phyloP scores from a whole-genome alignment of 2,888 invertebrate species.

The Andrena bicolor region DNA sequence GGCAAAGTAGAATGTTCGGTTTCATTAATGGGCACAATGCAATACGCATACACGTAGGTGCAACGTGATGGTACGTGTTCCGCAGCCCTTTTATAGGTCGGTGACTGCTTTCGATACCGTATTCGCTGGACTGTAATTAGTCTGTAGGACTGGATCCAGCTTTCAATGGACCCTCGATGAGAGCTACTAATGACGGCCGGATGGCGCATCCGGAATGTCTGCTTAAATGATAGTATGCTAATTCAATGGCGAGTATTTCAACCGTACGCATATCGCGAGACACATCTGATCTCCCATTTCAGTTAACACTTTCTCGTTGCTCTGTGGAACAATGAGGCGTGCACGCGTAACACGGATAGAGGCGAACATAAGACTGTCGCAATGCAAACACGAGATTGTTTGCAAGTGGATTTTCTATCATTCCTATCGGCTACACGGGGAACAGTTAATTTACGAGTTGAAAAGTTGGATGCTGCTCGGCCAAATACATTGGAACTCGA shows the following conservation, averaged over 20 bases:
- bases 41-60: conserved; percentile 38
- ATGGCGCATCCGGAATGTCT: conserved; percentile 59
- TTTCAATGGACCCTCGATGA: conserved; percentile 65
- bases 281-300: conserved; percentile 48
- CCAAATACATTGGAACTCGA: not conserved
- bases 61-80: conserved; percentile 45
- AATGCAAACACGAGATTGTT: not conserved
- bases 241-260: conserved; percentile 59
- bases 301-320: conserved; percentile 38
- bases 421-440: not conserved
- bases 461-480: not conserved
- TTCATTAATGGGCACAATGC: conserved; percentile 55
- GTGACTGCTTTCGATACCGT: conserved; percentile 61
- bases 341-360: not conserved
- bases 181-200: conserved; percentile 65
- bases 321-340: conserved; percentile 21
- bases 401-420: not conserved
- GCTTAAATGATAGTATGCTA: conserved; percentile 62
- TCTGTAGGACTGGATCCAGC: conserved; percentile 57
- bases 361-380: not conserved
- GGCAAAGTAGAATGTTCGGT: conserved; percentile 57
- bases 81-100: conserved; percentile 59
- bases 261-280: conserved; percentile 25
- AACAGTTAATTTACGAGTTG: not conserved
- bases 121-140: conserved; percentile 65